Evolutionary conservation across 1,140 invertebrate genomes (phyloP), one percentile per base, ranked within the genome.

Genomic region (Neodiprion virginianus): DNA sequence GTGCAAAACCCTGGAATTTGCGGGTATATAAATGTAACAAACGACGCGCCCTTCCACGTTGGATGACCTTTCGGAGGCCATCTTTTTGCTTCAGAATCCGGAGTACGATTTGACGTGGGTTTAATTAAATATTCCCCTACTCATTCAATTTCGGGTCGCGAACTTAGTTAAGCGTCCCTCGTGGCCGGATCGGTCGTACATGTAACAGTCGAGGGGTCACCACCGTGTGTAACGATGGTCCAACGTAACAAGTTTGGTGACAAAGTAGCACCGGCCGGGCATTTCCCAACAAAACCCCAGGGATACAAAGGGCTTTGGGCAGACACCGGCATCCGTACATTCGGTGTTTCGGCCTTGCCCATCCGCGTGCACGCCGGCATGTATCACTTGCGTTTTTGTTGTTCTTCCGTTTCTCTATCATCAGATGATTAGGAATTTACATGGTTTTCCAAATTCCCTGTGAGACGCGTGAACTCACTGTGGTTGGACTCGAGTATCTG

Each of bases 171-270:
- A 69, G 17, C 40, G 21, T 47, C 67, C 67, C 67, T 69, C 67
- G 12, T 69, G 67, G 67, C 21, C 40, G 67, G 9, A 47, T 21
- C 17, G 40, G 11, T 17, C 67, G 40, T 67, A 68, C 53, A 40
- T 40, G 66, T 67, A 72, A 71, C 61, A 53, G 72, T 17, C 71
- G 23, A 17, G 48, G 77, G 72, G 53, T 61, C 53, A 8, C 28
- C 53, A 61, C 76, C 72, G 65, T 48, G 71, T 73, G 72, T 74
- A 69, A 78, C 79, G 79, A 79, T 69, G 74, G 74, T 67, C 17
- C 67, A 74, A 79, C 75, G 73, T 76, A 74, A 71, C 76, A 71
- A 76, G 74, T 80, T 77, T 75, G n/a, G 73, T 53, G 75, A 78
- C 72, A 65, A 61, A 69, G 68, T 69, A 23, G 47, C 68, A 23